Conservation (phyloP, 2,113 vertebrate genomes). For the Etheostoma cragini region DNA sequence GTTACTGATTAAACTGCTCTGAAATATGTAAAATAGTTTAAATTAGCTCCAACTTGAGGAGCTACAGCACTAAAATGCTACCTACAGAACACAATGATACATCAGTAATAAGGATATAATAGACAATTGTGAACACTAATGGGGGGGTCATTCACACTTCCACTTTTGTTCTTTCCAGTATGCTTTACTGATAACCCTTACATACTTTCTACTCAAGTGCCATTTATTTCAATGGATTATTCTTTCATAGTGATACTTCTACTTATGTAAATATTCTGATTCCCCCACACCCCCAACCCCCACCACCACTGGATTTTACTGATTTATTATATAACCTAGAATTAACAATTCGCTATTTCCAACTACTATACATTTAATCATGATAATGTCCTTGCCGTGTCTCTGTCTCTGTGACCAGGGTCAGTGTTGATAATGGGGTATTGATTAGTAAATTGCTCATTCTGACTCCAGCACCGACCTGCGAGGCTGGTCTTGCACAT, state of each 20-base stretch:
- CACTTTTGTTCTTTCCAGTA: background rate
- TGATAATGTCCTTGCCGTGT: background rate
- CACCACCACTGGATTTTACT: background rate
- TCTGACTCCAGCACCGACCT: constrained; percentile 81
- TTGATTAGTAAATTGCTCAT: background rate
- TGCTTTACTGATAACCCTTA: background rate
- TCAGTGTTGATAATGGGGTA: constrained; percentile 11
- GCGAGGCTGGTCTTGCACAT: constrained; percentile 84
- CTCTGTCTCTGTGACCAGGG: constrained; percentile 3
- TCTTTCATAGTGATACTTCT: background rate
- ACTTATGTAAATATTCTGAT: background rate
- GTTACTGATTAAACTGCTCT: background rate
- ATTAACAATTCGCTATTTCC: background rate
- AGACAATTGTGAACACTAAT: background rate
- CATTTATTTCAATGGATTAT: background rate
- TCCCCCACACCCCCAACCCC: too few relatives aligned
- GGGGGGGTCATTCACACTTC: background rate
- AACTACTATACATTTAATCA: background rate
- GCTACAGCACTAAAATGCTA: background rate
- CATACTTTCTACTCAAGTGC: background rate
- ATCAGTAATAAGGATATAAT: background rate
- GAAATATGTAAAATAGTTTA: background rate
- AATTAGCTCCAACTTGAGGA: background rate
- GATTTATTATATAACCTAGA: constrained; percentile 9
- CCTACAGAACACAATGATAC: background rate